Base-by-base conservation (phyloP, 2,888 invertebrate genomes). In the Nymphalis polychloros region DNA sequence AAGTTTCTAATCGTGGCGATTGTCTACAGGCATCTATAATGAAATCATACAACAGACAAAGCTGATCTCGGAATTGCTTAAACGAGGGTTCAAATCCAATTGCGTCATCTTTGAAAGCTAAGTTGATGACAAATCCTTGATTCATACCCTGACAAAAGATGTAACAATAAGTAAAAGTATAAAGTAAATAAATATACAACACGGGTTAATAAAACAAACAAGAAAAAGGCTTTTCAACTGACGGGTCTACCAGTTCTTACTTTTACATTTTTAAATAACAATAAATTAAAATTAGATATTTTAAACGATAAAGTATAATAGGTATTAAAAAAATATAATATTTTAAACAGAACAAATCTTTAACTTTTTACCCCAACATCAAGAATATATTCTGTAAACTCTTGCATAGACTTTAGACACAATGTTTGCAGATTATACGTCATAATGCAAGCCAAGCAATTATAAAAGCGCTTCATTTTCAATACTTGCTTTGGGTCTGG, bases 381-480 rank as follows among this genome's bases (percentile, higher is more conserved):
- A 74, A 95, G 93, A 48, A 98, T 93, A 75, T 96, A 97, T 62
- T 96, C 91, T 1, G 96, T 95, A 81, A 95, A 98, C 73, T 96
- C 96, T 61, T 94, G 90, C 78, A 98, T 94, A 6, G 98, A 98
- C 76, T 95, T 94, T 53, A 97, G 90, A 75, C 97, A 97, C 47
- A 98, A 85, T 27, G 95, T 94, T 84, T 98, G 97, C 67, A 98
- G 89, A 78, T 98, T 97, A 77, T 95, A 95, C 0, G 97, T 97
- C 98, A 98, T 98, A 52, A 98, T 92, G 41, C 96, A 95, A 0
- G 96, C 96, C 1, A 97, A 94, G 77, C 97, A 96, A 83, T 97
- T 96, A 84, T 96, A 98, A 86, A 98, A 98, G 57, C 95, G 94
- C 76, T 94, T 94, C 84, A 96, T 94, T 81, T 94, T 94, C 17